Conservation (phyloP, 1,140 invertebrate species). For the Meloidogyne hapla region DNA sequence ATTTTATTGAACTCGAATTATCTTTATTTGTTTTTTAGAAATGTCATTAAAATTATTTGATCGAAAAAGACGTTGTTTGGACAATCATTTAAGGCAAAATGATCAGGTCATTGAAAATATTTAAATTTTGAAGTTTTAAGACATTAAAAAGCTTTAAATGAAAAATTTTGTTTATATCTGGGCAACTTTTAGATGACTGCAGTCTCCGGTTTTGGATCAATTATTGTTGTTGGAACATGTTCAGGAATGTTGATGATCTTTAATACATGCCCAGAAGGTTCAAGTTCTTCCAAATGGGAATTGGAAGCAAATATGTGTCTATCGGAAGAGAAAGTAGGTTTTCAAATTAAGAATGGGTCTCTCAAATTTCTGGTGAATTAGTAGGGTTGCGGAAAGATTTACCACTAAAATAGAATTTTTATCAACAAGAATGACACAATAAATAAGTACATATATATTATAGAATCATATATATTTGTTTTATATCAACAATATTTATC, state of each 20-base stretch:
- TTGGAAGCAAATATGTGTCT: not conserved
- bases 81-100: not conserved
- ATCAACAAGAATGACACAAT: not conserved
- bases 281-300: not conserved
- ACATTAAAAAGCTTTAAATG: too few species aligned
- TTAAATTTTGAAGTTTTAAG: too few species aligned
- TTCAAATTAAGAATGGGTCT: conserved; percentile 1
- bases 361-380: too few species aligned
- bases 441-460: not conserved
- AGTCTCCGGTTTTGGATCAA: conserved; percentile 9
- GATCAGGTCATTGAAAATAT: conserved; percentile 7
- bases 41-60: conserved; percentile 26
- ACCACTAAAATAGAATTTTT: too few species aligned
- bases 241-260: conserved; percentile 12
- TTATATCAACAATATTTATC: not conserved
- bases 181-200: not conserved
- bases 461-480: not conserved
- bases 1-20: too few species aligned
- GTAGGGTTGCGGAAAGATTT: too few species aligned
- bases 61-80: conserved; percentile 17
- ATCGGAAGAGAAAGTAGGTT: not conserved
- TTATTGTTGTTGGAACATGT: conserved; percentile 16
- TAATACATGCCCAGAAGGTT: not conserved
- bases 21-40: not conserved
- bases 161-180: too few species aligned